Percentiles rank a stretch among this genome's conserved stretches.
Conservation (phyloP, 2,888 invertebrate genomes). For the Crematogaster levior region DNA sequence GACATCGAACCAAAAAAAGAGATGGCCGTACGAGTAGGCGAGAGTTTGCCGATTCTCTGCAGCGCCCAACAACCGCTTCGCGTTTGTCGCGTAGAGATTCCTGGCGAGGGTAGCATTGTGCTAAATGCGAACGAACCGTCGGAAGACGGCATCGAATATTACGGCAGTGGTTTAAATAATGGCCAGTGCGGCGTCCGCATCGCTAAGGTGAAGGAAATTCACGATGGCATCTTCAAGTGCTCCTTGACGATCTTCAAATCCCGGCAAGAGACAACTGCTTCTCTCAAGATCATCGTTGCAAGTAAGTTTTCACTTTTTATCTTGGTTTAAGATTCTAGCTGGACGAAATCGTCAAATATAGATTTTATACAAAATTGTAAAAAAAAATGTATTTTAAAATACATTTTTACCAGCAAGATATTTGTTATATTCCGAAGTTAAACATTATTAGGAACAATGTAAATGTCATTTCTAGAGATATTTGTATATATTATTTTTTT, state of each 20-base stretch:
- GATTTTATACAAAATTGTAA: not conserved
- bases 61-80: slow-evolving; percentile 87
- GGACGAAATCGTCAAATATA: not conserved
- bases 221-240: slow-evolving; percentile 91
- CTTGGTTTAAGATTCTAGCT: slow-evolving; percentile 21
- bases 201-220: slow-evolving; percentile 88
- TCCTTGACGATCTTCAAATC: slow-evolving; percentile 88
- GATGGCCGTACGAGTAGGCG: slow-evolving; percentile 87
- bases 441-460: not conserved
- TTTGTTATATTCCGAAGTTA: not conserved
- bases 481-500: not conserved
- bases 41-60: slow-evolving; percentile 88
- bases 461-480: not conserved
- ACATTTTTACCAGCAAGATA: not conserved
- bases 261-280: slow-evolving; percentile 87
- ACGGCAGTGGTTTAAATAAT: slow-evolving; percentile 86
- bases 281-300: slow-evolving; percentile 90
- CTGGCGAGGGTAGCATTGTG: slow-evolving; percentile 72
- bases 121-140: slow-evolving; percentile 67
- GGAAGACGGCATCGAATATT: slow-evolving; percentile 84
- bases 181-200: slow-evolving; percentile 92
- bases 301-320: slow-evolving; percentile 87
- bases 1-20: slow-evolving; percentile 85
- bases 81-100: slow-evolving; percentile 87
- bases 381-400: not conserved